These are phyloP conservation scores for Phrynosoma blainvillii DNA, from an alignment of 2,113 vertebrate genomes.

Conservation along the genomic window DNA sequence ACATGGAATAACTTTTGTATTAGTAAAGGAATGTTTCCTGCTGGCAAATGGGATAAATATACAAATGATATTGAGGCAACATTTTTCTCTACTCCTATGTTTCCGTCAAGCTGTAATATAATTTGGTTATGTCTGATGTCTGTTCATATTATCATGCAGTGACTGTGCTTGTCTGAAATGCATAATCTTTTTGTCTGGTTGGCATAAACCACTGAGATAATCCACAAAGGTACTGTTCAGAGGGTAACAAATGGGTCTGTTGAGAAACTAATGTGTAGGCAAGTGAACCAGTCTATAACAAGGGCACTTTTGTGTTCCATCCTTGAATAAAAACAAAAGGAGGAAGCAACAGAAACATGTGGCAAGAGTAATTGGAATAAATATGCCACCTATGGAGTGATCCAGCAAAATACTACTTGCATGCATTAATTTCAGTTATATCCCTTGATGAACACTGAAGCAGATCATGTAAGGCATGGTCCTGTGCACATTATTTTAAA, in stretches of 20 bases:
- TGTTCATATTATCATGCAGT: slow-evolving; percentile 26
- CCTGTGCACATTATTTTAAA: background rate
- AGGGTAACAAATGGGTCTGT: background rate
- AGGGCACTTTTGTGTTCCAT: background rate
- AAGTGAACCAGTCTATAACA: background rate
- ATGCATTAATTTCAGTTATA: background rate
- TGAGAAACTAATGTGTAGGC: background rate
- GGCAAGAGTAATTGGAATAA: background rate
- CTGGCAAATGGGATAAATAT: slow-evolving; percentile 39
- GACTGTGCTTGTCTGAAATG: fast-evolving
- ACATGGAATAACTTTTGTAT: slow-evolving; percentile 22
- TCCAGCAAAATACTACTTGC: background rate
- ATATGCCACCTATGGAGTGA: background rate
- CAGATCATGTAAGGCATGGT: background rate
- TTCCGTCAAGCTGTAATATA: slow-evolving; percentile 42
- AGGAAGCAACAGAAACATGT: background rate
- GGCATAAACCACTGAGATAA: background rate
- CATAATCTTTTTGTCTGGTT: slow-evolving; percentile 18
- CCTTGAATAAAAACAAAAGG: background rate
- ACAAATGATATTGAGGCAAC: slow-evolving; percentile 35
- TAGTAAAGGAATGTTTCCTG: slow-evolving; percentile 26
- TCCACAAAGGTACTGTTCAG: slow-evolving; percentile 15
- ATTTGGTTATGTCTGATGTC: slow-evolving; percentile 43
- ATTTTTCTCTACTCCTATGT: slow-evolving; percentile 17
- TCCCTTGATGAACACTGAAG: background rate